Evolutionary conservation across 2,888 invertebrate species (phyloP), one percentile per base, ranked within the genome.

Genomic region (Camptogramma bilineatum): DNA sequence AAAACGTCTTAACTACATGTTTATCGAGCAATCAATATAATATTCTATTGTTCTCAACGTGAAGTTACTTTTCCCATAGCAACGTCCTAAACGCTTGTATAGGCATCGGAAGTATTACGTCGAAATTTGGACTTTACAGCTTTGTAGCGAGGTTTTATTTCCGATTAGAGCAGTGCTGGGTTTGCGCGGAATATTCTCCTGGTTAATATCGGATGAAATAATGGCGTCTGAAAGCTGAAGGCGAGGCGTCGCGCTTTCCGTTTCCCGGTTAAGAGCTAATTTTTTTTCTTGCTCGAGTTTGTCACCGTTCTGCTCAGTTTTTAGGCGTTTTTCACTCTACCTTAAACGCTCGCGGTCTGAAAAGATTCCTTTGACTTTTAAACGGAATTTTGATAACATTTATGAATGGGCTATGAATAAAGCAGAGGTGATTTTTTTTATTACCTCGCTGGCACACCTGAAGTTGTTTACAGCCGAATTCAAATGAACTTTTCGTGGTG

Each of bases 191-290:
- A 81, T 82, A 80, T 80, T 78, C 72, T 62, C 69, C 64, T 74
- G 76, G 77, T 81, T 82, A 83, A 81, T 84, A 83, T 82, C 80
- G 83, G 82, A 83, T 84, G 85, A 85, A 84, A 84, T 85, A 85
- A 86, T 85, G 81, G 81, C 81, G 84, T 78, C 85, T 87, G 83
- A 86, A 88, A 85, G 80, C 85, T 86, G 82, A 83, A 85, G 84
- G 77, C 80, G 79, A 78, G 69, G 81, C 81, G 82, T 81, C 83
- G 81, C 82, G 79, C 80, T 87, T 84, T 80, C 84, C 83, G 82
- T 78, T 85, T 87, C 79, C 82, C 79, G 79, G 78, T 79, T 73
- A 75, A 79, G 79, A 77, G 79, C 78, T 52, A 75, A 73, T 78
- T 81, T 86, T 83, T 86, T 83, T 80, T 73, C 71, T 79, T 74